Base-by-base conservation (phyloP, 2,888 invertebrate genomes). In the Glaucopsyche alexis region DNA sequence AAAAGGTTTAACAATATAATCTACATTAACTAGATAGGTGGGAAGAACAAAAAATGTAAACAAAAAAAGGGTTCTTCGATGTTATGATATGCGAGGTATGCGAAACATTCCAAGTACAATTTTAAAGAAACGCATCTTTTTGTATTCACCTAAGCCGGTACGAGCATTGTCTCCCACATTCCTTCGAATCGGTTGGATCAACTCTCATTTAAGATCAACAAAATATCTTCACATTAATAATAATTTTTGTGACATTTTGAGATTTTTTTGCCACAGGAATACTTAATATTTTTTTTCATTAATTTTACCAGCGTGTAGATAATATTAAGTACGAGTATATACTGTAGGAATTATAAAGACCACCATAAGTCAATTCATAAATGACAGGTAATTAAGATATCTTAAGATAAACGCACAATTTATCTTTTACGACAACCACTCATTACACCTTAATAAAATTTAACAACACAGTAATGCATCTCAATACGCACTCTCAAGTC, bases 101-200 rank as follows among this genome's bases (percentile, higher is more conserved):
- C 69, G 49, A 69, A 69, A 49, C 13, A 69, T 69, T 69, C 69
- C 69, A 29, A 45, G 49, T 69, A 69, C 69, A 69, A 49, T 69
- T 69, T 69, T 47, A 49, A 69, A 69, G 49, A 19, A 69, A 49
- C 69, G 69, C 49, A 49, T 69, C 69, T 69, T 69, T 69, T 69
- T 69, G 19, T 69, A 47, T 69, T 69, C 69, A 47, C 38, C 69
- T 69, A 69, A 69, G 47, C 49, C 69, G 19, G 42, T 67, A 19
- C 69, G 6, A 13, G 64, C 64, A 69, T 69, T 69, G 69, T 69
- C 47, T n/a, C 69, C 49, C 29, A 6, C 69, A 69, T 69, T 69
- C 69, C 69, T 14, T 69, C 19, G 69, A 49, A 69, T 69, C 29
- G 29, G 19, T 69, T 29, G 69, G 19, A 69, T 69, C 69, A 19